These are phyloP conservation scores for Ceryle rudis DNA, from an alignment of 2,797 vertebrate genomes.

Conservation along the genomic window DNA sequence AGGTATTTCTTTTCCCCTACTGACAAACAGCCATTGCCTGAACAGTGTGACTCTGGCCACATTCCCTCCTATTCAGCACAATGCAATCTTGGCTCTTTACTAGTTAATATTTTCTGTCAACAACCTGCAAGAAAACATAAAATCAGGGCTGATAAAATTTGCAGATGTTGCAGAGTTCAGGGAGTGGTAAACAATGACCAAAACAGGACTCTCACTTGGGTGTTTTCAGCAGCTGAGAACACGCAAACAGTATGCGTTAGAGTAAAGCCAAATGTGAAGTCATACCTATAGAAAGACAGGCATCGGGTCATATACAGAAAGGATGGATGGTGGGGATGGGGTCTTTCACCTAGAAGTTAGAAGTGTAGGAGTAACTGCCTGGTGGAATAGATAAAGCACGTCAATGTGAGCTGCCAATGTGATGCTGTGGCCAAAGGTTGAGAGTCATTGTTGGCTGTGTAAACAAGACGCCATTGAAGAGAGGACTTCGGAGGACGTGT, in stretches of 20 bases:
- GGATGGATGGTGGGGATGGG: not conserved
- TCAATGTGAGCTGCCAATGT: not conserved
- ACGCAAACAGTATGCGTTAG: constrained; percentile 31
- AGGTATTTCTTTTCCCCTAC: constrained; percentile 52
- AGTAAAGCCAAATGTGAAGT: constrained; percentile 67
- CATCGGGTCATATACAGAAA: not conserved
- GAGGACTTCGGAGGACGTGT: not conserved
- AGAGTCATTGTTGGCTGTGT: constrained; percentile 5
- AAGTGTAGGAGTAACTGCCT: not conserved
- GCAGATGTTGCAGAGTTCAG: constrained; percentile 70
- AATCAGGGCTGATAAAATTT: constrained; percentile 64
- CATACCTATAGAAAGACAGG: constrained; percentile 10
- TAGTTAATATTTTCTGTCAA: constrained; percentile 70
- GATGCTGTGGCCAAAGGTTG: constrained; percentile 52
- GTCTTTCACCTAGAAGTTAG: constrained; percentile 54
- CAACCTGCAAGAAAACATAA: constrained; percentile 68
- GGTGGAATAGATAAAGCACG: constrained; percentile 35
- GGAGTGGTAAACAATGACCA: constrained; percentile 72
- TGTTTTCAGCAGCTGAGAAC: constrained; percentile 63
- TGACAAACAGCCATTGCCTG: constrained; percentile 54
- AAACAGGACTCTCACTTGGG: constrained; percentile 62
- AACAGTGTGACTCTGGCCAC: constrained; percentile 41
- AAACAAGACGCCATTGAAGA: constrained; percentile 8
- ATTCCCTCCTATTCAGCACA: constrained; percentile 55
- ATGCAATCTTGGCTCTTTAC: constrained; percentile 47